A percentile compares a stretch with the other conserved stretches of the same genome.
These are phyloP conservation scores for Cryptocephalus moraei DNA, from an alignment of 2,888 invertebrate species.

Conservation along the genomic window DNA sequence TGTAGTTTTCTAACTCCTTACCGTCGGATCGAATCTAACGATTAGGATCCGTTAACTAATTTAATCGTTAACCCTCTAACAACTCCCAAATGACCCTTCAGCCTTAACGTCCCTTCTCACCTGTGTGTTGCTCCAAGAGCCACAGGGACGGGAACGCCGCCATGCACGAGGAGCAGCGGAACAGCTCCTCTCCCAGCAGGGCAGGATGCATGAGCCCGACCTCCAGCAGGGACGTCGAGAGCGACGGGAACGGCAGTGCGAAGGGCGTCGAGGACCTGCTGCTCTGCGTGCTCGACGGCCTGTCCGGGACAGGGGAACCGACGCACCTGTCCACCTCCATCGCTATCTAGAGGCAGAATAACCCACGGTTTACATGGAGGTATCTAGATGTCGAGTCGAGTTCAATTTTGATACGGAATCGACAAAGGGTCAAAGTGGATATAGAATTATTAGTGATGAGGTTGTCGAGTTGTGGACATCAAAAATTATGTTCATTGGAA, in stretches of 20 bases:
- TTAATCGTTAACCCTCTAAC: no score
- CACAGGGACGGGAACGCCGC: conserved; percentile 82
- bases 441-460: no score
- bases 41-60: no score
- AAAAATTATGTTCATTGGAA: no score
- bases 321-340: conserved; percentile 10
- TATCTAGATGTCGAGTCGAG: no score
- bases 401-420: no score
- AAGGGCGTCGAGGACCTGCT: conserved; percentile 47
- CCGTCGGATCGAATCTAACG: no score
- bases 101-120: background rate
- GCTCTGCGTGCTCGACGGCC: conserved; percentile 37
- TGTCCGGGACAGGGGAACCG: conserved; percentile 34
- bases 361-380: no score
- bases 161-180: conserved; percentile 66
- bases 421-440: no score
- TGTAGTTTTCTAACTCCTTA: no score
- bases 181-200: conserved; percentile 34
- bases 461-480: no score
- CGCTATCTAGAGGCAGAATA: conserved; percentile 1
- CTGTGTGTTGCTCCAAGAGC: conserved; percentile 74
- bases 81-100: no score
- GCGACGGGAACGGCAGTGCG: conserved; percentile 43
- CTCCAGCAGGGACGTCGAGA: conserved; percentile 44
- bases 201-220: conserved; percentile 44